These are phyloP conservation scores for Agrotis segetum DNA, from an alignment of 2,888 invertebrate genomes.

Conservation along the genomic window DNA sequence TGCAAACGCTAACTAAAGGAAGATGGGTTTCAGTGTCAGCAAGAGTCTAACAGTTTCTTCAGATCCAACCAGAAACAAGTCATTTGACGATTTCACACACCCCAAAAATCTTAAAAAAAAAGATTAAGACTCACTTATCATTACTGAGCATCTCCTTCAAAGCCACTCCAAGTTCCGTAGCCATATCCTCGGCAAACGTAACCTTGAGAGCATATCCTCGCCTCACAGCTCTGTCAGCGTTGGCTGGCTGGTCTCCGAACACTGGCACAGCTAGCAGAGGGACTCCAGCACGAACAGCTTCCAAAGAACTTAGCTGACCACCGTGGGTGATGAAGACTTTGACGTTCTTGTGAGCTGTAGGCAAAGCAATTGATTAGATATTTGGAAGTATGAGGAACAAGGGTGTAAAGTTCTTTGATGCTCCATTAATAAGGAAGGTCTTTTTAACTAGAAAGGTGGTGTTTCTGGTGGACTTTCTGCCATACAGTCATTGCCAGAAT, in stretches of 20 bases:
- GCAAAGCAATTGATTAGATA: neutral
- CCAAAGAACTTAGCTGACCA: conserved; percentile 73
- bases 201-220: conserved; percentile 72
- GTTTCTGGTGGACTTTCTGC: no score
- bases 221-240: conserved; percentile 69
- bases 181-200: conserved; percentile 67
- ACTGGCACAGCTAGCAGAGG: conserved; percentile 78
- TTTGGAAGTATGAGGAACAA: neutral
- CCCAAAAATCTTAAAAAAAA: neutral
- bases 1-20: no score
- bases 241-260: conserved; percentile 80
- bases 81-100: no score
- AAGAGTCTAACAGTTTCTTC: no score
- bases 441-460: no score
- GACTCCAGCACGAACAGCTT: conserved; percentile 73
- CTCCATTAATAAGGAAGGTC: no score
- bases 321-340: conserved; percentile 75
- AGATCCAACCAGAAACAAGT: no score
- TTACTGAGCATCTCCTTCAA: conserved; percentile 72
- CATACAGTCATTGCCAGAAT: no score
- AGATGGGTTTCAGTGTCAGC: no score
- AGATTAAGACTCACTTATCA: conserved; percentile 66
- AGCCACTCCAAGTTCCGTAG: conserved; percentile 67
- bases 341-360: conserved; percentile 72
- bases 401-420: no score